A percentile compares a stretch with the other conserved stretches of the same genome.
Evolutionary conservation across 2,113 vertebrate genomes (phyloP).

Genomic region (Camelus dromedarius): DNA sequence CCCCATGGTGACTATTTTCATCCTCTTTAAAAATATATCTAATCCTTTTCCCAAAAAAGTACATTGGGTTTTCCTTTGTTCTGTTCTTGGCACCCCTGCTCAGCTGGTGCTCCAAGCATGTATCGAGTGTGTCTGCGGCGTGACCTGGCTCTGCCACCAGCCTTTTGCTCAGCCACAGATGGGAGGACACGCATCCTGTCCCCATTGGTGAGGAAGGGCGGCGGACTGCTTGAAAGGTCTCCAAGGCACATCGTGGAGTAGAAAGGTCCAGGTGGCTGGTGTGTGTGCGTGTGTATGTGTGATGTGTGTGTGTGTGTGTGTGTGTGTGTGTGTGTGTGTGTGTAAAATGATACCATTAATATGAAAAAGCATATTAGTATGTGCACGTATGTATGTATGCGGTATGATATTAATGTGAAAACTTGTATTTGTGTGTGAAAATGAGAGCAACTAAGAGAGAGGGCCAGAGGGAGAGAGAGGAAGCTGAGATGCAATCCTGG

Average conservation of each 20-base stretch:
- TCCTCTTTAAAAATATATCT: not conserved
- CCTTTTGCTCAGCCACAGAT: not conserved
- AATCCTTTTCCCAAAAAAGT: not conserved
- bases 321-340: not conserved
- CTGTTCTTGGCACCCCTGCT: not conserved
- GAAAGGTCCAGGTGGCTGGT: not conserved
- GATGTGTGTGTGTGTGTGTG: fast-evolving
- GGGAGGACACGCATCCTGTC: not conserved
- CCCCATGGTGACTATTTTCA: not conserved
- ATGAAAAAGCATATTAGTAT: not conserved
- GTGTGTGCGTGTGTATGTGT: not conserved
- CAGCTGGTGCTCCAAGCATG: not conserved
- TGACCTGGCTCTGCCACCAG: not conserved
- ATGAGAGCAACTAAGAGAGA: not conserved
- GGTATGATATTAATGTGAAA: not conserved
- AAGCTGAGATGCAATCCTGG: not conserved
- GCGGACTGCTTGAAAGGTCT: not conserved
- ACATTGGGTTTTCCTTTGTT: not conserved
- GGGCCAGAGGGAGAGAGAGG: not conserved
- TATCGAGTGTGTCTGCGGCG: not conserved
- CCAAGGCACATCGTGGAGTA: fast-evolving
- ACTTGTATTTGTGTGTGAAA: not conserved
- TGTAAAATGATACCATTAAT: not conserved
- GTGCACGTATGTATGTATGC: not conserved
- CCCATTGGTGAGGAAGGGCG: not conserved